Conservation (phyloP, 2,888 invertebrate genomes). For the Tanaodytes sp. region DNA sequence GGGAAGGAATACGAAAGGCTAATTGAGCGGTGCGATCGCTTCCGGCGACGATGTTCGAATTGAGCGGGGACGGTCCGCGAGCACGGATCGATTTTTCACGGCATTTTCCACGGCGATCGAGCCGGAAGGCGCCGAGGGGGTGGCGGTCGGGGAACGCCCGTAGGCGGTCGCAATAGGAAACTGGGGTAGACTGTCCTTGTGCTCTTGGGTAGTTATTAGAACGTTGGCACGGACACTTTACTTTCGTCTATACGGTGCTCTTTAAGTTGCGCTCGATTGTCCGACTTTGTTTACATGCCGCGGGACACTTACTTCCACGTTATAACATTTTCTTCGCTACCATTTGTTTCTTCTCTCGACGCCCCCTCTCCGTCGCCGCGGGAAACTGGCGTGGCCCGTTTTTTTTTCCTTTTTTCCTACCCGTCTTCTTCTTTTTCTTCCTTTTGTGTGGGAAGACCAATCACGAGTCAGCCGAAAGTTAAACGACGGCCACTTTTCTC, state of each 20-base stretch:
- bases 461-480: too few relatives aligned
- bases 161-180: constrained; percentile 70
- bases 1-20: too few relatives aligned
- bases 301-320: constrained; percentile 16
- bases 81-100: constrained; percentile 53
- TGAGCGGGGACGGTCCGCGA: too few relatives aligned
- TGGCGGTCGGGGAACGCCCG: constrained; percentile 49
- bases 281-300: constrained; percentile 50
- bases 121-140: constrained; percentile 61
- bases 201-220: constrained; percentile 71
- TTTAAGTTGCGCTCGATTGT: constrained; percentile 49
- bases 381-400: constrained; percentile 41
- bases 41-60: too few relatives aligned
- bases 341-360: background rate
- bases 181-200: constrained; percentile 72
- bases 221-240: constrained; percentile 71
- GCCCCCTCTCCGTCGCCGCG: constrained; percentile 20
- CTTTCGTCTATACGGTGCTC: constrained; percentile 56
- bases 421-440: too few relatives aligned
- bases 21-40: too few relatives aligned
- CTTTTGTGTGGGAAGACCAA: too few relatives aligned
- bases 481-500: too few relatives aligned
- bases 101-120: constrained; percentile 68
- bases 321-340: constrained; percentile 27
- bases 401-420: too few relatives aligned